Evolutionary conservation across 2,797 vertebrate species (phyloP).

Genomic region (Myotis myotis): DNA sequence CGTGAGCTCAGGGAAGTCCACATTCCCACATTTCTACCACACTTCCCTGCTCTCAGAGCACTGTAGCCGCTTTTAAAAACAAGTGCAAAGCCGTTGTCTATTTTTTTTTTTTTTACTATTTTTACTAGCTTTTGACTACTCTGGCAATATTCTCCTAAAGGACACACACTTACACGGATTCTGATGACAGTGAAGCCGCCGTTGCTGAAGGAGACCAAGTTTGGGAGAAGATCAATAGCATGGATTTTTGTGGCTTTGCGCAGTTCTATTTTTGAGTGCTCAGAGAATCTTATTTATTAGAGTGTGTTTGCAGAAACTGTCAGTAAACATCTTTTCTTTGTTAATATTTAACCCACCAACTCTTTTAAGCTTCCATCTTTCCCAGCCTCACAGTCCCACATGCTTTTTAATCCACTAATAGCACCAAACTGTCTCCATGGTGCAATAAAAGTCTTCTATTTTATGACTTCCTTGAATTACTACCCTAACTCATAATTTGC

Average conservation of each 20-base stretch:
- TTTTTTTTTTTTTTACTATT: neutral
- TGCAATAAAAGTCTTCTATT: conserved; percentile 86
- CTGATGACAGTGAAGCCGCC: conserved; percentile 31
- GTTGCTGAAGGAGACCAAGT: conserved; percentile 30
- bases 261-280: conserved; percentile 74
- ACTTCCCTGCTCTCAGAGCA: neutral
- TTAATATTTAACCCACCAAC: conserved; percentile 86
- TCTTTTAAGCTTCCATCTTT: conserved; percentile 83
- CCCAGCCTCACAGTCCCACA: conserved; percentile 83
- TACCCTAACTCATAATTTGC: conserved; percentile 85
- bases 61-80: conserved; percentile 61
- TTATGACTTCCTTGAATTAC: conserved; percentile 87
- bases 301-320: conserved; percentile 80
- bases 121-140: conserved; percentile 58
- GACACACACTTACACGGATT: conserved; percentile 35
- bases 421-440: conserved; percentile 83
- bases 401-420: conserved; percentile 86
- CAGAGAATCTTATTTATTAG: conserved; percentile 77
- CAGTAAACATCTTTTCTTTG: conserved; percentile 86
- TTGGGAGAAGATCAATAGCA: conserved; percentile 54
- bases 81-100: conserved; percentile 57
- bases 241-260: conserved; percentile 70
- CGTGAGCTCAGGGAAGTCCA: conserved; percentile 38
- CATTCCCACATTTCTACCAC: conserved; percentile 52
- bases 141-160: conserved; percentile 52